Evolutionary conservation across 2,888 invertebrate species (phyloP).

Genomic region (Venustoraphidia nigricollis): DNA sequence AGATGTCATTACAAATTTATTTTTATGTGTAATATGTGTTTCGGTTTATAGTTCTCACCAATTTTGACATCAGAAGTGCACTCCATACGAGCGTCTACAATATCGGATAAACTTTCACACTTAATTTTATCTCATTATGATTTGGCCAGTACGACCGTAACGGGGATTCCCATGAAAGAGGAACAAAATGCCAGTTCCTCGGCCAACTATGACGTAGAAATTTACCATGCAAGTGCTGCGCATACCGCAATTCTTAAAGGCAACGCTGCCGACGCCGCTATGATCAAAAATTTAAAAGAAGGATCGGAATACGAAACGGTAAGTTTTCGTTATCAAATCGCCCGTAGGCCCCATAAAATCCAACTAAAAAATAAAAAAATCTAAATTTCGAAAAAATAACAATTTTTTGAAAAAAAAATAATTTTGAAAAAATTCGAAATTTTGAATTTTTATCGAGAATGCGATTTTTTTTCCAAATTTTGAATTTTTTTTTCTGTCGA

Average conservation of each 20-base stretch:
- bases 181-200: conserved; percentile 97
- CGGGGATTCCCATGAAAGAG: conserved; percentile 99
- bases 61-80: conserved; percentile 66
- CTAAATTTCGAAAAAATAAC: too few relatives aligned
- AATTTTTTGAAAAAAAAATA: too few relatives aligned
- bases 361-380: too few relatives aligned
- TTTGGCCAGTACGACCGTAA: conserved; percentile 90
- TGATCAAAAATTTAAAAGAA: conserved; percentile 50
- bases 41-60: conserved; percentile 42
- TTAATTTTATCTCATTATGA: conserved; percentile 75
- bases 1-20: not conserved
- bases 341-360: too few relatives aligned
- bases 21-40: conserved; percentile 2
- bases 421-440: too few relatives aligned
- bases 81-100: conserved; percentile 56
- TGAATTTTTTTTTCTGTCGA: too few relatives aligned
- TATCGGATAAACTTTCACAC: conserved; percentile 59
- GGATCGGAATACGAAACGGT: conserved; percentile 64
- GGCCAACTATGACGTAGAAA: conserved; percentile 97
- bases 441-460: too few relatives aligned
- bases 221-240: conserved; percentile 77
- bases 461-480: too few relatives aligned
- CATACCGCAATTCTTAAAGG: conserved; percentile 65
- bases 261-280: conserved; percentile 43
- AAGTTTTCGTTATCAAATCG: conserved; percentile 8